Evolutionary conservation across 2,797 vertebrate genomes (phyloP).

Genomic region (Lepus townsendii): DNA sequence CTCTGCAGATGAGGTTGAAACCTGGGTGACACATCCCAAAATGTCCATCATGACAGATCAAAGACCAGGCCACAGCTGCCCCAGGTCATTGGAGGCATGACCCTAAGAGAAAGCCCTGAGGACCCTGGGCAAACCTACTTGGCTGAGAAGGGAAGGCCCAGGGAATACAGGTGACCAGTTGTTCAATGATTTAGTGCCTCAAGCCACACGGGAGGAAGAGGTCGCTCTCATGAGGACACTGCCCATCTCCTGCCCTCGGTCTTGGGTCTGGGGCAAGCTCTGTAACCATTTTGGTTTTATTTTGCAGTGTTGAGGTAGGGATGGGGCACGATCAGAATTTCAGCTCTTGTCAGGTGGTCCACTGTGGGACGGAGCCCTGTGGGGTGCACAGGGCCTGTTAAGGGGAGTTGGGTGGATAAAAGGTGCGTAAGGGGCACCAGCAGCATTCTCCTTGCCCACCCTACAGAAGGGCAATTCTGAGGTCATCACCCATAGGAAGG

Average conservation of each 20-base stretch:
- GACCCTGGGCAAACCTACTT: not conserved
- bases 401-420: too few species aligned
- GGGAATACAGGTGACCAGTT: not conserved
- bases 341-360: not conserved
- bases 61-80: not conserved
- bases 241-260: not conserved
- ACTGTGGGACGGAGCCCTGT: too few species aligned
- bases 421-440: too few species aligned
- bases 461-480: not conserved
- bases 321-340: not conserved
- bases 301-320: not conserved
- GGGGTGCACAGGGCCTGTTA: not conserved
- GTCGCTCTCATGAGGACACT: accelerated
- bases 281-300: not conserved
- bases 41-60: not conserved
- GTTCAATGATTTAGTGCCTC: not conserved
- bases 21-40: not conserved
- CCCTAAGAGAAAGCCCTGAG: not conserved
- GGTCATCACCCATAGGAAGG: not conserved
- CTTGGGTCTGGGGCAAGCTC: not conserved
- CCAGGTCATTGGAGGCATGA: not conserved
- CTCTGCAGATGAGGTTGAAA: not conserved
- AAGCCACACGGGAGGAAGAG: not conserved
- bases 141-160: not conserved
- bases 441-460: not conserved